These are phyloP conservation scores for Propithecus deckenii DNA, from an alignment of 2,797 vertebrate genomes.

Conservation along the genomic window DNA sequence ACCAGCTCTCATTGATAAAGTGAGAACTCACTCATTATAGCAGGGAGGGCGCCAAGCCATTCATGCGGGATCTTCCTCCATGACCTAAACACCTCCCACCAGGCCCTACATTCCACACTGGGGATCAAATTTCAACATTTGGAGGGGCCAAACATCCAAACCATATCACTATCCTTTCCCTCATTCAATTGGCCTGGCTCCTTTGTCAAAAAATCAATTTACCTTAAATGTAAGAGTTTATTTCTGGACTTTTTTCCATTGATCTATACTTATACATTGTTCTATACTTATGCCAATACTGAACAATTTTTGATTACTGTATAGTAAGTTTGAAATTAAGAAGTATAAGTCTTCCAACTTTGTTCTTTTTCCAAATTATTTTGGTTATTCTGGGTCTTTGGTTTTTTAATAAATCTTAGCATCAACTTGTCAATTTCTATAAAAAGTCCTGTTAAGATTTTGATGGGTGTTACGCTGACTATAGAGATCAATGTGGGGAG, in stretches of 20 bases:
- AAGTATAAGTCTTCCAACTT: background rate
- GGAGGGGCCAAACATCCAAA: too few relatives aligned
- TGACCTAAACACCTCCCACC: too few relatives aligned
- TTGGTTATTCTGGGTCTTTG: background rate
- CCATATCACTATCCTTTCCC: background rate
- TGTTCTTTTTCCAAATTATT: conserved; percentile 1
- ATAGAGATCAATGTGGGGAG: background rate
- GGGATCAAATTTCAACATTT: too few relatives aligned
- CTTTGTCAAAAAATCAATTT: background rate
- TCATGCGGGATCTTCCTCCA: too few relatives aligned
- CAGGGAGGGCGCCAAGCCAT: too few relatives aligned
- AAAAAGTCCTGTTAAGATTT: background rate
- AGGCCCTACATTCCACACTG: too few relatives aligned
- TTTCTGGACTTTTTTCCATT: background rate
- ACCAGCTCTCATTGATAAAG: too few relatives aligned
- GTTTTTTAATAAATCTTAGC: background rate
- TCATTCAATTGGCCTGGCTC: background rate
- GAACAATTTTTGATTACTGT: background rate
- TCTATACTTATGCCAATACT: background rate
- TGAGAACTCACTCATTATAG: too few relatives aligned
- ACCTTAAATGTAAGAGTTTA: background rate
- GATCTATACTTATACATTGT: background rate
- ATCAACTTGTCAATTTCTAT: background rate
- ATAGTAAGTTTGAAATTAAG: background rate
- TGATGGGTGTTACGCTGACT: background rate